Evolutionary conservation across 2,113 vertebrate species (phyloP).

Genomic region (Limanda limanda): DNA sequence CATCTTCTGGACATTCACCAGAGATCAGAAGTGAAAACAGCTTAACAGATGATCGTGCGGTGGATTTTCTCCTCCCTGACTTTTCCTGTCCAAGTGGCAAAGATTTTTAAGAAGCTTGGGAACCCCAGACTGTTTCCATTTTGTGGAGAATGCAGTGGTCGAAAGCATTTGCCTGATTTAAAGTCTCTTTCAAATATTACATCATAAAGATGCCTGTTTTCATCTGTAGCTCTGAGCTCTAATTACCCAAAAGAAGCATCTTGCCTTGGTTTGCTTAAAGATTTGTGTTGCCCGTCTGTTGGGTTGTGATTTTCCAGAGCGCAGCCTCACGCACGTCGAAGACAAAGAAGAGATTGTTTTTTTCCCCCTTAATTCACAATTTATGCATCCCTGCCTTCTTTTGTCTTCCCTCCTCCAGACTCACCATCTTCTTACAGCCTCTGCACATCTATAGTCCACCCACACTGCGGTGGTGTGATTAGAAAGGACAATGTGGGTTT

Average conservation of each 20-base stretch:
- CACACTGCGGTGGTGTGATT: background rate
- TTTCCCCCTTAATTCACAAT: slow-evolving; percentile 25
- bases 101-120: background rate
- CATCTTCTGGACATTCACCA: no score
- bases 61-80: background rate
- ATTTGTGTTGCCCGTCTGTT: background rate
- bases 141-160: background rate
- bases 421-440: background rate
- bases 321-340: slow-evolving; percentile 10
- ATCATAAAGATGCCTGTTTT: background rate
- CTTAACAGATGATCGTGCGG: background rate
- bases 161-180: background rate
- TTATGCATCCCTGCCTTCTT: background rate
- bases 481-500: slow-evolving; percentile 3
- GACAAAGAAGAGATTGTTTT: slow-evolving; percentile 1
- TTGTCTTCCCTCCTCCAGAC: background rate
- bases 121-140: background rate
- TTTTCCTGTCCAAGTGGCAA: background rate
- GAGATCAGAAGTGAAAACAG: background rate
- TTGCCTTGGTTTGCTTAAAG: background rate
- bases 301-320: slow-evolving; percentile 1
- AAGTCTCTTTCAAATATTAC: slow-evolving; percentile 10
- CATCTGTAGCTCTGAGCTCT: background rate
- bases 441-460: background rate
- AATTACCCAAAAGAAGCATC: background rate